Conservation (phyloP, 1,140 invertebrate species). For the Eufriesea mexicana region DNA sequence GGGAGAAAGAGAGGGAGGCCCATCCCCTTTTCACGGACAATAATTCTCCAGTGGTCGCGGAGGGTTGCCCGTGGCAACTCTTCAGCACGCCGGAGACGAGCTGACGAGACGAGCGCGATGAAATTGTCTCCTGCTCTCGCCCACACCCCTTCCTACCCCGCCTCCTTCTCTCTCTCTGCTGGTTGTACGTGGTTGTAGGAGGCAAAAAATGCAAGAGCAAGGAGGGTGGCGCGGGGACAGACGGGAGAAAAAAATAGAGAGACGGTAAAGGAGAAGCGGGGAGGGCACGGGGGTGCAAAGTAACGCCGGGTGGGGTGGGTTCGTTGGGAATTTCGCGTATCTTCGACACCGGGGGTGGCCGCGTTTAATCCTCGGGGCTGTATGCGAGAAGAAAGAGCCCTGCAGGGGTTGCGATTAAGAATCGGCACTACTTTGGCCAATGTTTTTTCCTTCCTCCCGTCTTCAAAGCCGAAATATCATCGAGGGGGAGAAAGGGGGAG, state of each 20-base stretch:
- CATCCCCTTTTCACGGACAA: constrained; percentile 70
- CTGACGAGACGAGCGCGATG: constrained; percentile 69
- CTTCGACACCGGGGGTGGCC: constrained; percentile 66
- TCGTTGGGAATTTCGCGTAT: constrained; percentile 75
- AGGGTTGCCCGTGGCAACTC: constrained; percentile 80
- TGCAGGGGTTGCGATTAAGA: constrained; percentile 61
- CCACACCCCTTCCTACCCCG: background rate
- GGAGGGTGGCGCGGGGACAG: constrained; percentile 59
- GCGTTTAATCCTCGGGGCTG: constrained; percentile 65
- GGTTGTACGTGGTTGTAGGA: constrained; percentile 62
- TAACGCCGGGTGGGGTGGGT: constrained; percentile 53
- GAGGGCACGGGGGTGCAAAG: constrained; percentile 50
- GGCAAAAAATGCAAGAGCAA: constrained; percentile 68
- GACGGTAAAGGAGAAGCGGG: constrained; percentile 50
- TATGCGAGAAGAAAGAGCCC: constrained; percentile 64
- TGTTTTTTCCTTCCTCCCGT: constrained; percentile 30
- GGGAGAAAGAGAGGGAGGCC: constrained; percentile 17
- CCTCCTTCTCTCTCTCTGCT: constrained; percentile 9
- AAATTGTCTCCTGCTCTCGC: constrained; percentile 72
- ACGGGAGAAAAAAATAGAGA: constrained; percentile 66
- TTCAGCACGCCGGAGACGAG: constrained; percentile 63
- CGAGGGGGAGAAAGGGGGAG: background rate
- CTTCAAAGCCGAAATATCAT: constrained; percentile 37
- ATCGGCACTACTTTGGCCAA: constrained; percentile 56
- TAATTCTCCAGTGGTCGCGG: constrained; percentile 71